phyloP scores from a whole-genome alignment of 2,797 vertebrate genomes.

The Capromys pilorides region DNA sequence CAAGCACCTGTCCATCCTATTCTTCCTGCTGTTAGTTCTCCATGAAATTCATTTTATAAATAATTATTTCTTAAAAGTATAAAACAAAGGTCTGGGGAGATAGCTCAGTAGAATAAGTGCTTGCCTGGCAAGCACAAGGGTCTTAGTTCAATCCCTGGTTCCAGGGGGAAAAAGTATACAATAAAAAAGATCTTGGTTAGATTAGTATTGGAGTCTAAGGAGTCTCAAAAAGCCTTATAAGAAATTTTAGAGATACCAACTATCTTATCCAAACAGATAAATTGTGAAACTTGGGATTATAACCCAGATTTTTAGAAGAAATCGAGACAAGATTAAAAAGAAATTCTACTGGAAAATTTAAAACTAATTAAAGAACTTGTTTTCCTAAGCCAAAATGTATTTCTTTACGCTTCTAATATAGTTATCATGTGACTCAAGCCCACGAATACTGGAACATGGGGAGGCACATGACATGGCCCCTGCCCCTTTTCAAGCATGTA shows the following conservation, averaged over 20 bases:
- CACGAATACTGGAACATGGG: neutral
- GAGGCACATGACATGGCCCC: neutral
- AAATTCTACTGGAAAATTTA: conserved; percentile 46
- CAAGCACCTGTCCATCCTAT: neutral
- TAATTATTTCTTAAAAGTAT: conserved; percentile 55
- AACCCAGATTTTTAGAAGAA: conserved; percentile 62
- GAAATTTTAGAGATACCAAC: conserved; percentile 45
- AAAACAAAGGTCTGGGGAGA: neutral
- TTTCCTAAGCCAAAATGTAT: neutral
- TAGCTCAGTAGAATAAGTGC: no score
- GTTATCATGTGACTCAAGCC: neutral
- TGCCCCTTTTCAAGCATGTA: neutral
- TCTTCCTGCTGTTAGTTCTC: conserved; percentile 32
- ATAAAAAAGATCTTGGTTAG: conserved; percentile 17
- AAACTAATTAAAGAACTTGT: conserved; percentile 28
- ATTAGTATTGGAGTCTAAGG: neutral
- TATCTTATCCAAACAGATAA: conserved; percentile 44
- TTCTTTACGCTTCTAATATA: neutral
- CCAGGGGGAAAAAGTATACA: neutral
- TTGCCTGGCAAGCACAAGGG: no score
- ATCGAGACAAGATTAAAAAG: neutral
- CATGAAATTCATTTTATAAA: conserved; percentile 43
- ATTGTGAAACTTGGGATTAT: conserved; percentile 1
- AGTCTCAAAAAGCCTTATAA: conserved; percentile 2
- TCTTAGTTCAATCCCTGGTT: no score